Percentiles rank a stretch among this genome's conserved stretches.
These are phyloP conservation scores for Ptilodon capucinus DNA, from an alignment of 2,888 invertebrate species.

Conservation along the genomic window DNA sequence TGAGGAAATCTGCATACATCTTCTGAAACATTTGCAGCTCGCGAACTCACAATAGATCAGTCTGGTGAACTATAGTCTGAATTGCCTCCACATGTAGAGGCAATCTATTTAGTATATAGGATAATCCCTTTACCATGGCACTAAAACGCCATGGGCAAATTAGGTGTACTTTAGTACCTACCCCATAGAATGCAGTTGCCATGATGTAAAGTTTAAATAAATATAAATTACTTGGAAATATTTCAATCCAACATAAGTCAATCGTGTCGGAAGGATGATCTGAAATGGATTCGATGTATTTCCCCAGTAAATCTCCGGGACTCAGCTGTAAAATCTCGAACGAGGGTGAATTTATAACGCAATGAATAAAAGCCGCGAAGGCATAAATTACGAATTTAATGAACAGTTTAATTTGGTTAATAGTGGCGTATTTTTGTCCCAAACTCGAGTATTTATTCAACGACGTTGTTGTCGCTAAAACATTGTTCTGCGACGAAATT, in stretches of 20 bases:
- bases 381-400: slow-evolving; percentile 58
- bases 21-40: too few species aligned
- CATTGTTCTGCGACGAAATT: slow-evolving; percentile 61
- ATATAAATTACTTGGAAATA: neutral
- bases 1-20: too few species aligned
- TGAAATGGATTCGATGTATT: slow-evolving; percentile 30
- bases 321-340: slow-evolving; percentile 39
- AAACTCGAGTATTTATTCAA: slow-evolving; percentile 47
- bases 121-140: too few species aligned
- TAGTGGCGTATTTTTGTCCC: slow-evolving; percentile 25
- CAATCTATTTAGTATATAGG: too few species aligned
- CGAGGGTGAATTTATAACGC: slow-evolving; percentile 51
- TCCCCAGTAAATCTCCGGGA: slow-evolving; percentile 31
- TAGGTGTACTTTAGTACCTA: too few species aligned
- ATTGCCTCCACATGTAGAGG: too few species aligned
- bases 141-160: too few species aligned
- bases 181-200: too few species aligned
- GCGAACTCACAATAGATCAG: too few species aligned
- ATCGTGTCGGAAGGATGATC: slow-evolving; percentile 15
- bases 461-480: slow-evolving; percentile 49
- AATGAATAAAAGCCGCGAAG: slow-evolving; percentile 52
- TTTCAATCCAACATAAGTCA: neutral
- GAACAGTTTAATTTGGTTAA: slow-evolving; percentile 41
- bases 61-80: too few species aligned
- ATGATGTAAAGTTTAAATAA: too few species aligned